These are phyloP conservation scores for Agrochola macilenta DNA, from an alignment of 2,888 invertebrate species.

Conservation along the genomic window DNA sequence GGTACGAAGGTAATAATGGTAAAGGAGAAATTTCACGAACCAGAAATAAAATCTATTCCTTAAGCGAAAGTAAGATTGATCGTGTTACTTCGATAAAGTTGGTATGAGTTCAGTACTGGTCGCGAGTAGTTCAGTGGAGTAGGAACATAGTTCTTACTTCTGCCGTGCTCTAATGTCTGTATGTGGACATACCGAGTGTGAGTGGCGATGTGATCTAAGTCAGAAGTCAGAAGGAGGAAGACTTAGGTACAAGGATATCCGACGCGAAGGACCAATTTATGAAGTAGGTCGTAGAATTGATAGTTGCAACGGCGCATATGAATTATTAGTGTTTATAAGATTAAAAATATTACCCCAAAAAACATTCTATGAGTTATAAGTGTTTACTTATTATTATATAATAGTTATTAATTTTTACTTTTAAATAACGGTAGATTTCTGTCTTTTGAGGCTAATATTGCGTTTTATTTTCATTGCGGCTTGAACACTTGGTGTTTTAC, in stretches of 20 bases:
- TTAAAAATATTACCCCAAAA: too few species aligned
- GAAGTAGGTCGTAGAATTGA: not conserved
- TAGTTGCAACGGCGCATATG: not conserved
- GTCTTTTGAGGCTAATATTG: too few species aligned
- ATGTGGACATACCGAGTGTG: constrained; percentile 9
- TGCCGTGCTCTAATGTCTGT: constrained; percentile 22
- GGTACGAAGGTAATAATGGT: constrained; percentile 73
- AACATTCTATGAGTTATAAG: not conserved
- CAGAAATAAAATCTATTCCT: constrained; percentile 81
- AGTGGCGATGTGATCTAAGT: constrained; percentile 16
- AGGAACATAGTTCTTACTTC: constrained; percentile 45
- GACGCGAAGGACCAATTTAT: not conserved
- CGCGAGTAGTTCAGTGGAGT: constrained; percentile 38
- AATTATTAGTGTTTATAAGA: not conserved
- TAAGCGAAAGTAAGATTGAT: constrained; percentile 87
- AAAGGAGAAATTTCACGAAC: constrained; percentile 73
- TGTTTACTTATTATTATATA: not conserved
- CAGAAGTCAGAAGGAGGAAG: too few species aligned
- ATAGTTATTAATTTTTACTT: not conserved
- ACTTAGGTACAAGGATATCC: not conserved
- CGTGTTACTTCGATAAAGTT: constrained; percentile 82
- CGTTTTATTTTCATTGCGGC: not conserved
- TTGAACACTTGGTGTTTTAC: not conserved
- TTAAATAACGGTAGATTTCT: not conserved
- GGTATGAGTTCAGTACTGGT: constrained; percentile 61